Conservation (phyloP, 2,113 vertebrate genomes). For the Scopus umbretta region DNA sequence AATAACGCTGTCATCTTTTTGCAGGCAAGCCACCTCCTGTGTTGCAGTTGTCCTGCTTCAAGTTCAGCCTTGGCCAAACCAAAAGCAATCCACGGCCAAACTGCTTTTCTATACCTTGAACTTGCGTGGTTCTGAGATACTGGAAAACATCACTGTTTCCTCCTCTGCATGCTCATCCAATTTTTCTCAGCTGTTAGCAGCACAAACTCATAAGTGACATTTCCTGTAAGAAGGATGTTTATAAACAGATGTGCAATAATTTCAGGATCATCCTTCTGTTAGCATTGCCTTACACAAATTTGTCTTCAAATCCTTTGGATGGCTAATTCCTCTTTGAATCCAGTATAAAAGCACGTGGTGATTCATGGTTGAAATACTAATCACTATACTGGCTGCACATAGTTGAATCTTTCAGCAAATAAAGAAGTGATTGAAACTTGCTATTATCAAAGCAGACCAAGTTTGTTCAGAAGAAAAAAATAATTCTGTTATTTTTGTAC, state of each 20-base stretch:
- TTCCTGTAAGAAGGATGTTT: not conserved
- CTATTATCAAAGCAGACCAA: slow-evolving; percentile 41
- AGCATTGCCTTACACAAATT: not conserved
- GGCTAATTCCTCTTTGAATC: not conserved
- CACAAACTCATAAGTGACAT: not conserved
- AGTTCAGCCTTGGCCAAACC: not conserved
- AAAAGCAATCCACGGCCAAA: rapidly evolving
- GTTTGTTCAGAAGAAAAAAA: slow-evolving; percentile 40
- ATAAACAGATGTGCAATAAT: not conserved
- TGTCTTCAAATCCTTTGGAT: not conserved
- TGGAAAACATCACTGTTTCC: not conserved
- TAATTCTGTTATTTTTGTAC: slow-evolving; percentile 48
- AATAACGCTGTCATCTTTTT: not conserved
- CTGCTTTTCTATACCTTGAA: not conserved
- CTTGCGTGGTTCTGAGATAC: not conserved
- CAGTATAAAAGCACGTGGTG: not conserved
- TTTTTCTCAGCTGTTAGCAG: not conserved
- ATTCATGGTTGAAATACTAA: slow-evolving; percentile 25
- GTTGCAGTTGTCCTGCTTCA: not conserved
- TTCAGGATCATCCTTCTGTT: not conserved
- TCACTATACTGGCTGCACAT: not conserved
- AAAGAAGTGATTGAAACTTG: slow-evolving; percentile 49
- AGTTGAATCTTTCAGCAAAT: slow-evolving; percentile 5
- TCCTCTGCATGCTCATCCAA: not conserved
- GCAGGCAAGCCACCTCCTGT: not conserved